Conservation (phyloP, 2,797 vertebrate species). For the Odontamblyopus rebecca region DNA sequence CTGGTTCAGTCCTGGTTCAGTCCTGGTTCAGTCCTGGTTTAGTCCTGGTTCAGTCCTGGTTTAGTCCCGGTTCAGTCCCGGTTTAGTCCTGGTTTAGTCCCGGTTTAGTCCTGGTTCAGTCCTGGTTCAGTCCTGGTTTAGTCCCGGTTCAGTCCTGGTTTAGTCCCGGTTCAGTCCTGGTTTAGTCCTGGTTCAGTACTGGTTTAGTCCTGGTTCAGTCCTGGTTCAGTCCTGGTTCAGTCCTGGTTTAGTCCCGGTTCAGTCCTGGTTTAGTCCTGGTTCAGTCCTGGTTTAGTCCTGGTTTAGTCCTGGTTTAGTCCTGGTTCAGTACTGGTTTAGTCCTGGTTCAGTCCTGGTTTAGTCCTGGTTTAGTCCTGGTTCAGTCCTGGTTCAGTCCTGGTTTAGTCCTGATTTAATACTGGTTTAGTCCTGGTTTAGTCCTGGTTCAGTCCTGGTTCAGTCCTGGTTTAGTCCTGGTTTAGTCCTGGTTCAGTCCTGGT, state of each 20-base stretch:
- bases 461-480: not conserved
- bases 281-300: not conserved
- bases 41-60: not conserved
- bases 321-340: not conserved
- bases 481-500: not conserved
- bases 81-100: not conserved
- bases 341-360: not conserved
- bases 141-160: not conserved
- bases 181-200: not conserved
- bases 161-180: not conserved
- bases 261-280: not conserved
- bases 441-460: not conserved
- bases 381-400: not conserved
- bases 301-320: not conserved
- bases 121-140: not conserved
- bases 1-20: too few species aligned
- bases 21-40: not conserved
- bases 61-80: not conserved
- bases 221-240: not conserved
- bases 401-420: not conserved
- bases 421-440: not conserved
- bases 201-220: not conserved
- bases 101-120: not conserved
- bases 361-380: not conserved
- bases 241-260: not conserved